Percentiles rank a stretch among this genome's conserved stretches.
These are phyloP conservation scores for Erythrocebus patas DNA, from an alignment of 2,113 vertebrate species.

Conservation along the genomic window DNA sequence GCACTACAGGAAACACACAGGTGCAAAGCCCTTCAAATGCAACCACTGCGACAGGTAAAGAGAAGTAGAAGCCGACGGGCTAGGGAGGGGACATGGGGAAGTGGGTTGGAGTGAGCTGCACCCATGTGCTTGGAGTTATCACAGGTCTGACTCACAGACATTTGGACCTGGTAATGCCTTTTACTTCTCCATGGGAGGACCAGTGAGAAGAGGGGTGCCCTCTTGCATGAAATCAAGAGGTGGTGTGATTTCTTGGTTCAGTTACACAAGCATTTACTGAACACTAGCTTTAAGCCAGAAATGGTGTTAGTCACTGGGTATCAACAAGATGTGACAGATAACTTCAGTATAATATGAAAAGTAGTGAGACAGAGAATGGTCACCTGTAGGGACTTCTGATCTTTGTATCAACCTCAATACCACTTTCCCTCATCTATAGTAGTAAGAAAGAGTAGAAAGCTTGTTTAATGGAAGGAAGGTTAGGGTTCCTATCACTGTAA, in stretches of 20 bases:
- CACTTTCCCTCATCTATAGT: background rate
- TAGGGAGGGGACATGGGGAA: background rate
- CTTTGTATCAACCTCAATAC: constrained; percentile 17
- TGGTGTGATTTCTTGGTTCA: background rate
- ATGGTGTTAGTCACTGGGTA: background rate
- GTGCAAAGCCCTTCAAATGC: constrained; percentile 99
- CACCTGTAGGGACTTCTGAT: background rate
- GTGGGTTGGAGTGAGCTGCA: background rate
- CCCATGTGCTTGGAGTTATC: background rate
- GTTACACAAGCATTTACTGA: background rate
- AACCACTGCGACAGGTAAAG: constrained; percentile 99
- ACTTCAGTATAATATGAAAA: background rate
- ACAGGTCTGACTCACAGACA: background rate
- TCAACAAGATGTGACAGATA: background rate
- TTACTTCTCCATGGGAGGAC: background rate
- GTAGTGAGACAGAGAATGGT: background rate
- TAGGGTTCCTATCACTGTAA: background rate
- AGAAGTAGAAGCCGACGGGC: background rate
- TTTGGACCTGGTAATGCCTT: background rate
- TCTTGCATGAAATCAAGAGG: background rate
- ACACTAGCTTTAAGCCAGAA: background rate
- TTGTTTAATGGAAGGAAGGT: background rate
- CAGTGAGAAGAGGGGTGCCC: background rate
- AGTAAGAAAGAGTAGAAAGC: background rate
- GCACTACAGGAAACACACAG: constrained; percentile 99